These are phyloP conservation scores for Cecidostiba fungosa DNA, from an alignment of 2,888 invertebrate genomes.

Conservation along the genomic window DNA sequence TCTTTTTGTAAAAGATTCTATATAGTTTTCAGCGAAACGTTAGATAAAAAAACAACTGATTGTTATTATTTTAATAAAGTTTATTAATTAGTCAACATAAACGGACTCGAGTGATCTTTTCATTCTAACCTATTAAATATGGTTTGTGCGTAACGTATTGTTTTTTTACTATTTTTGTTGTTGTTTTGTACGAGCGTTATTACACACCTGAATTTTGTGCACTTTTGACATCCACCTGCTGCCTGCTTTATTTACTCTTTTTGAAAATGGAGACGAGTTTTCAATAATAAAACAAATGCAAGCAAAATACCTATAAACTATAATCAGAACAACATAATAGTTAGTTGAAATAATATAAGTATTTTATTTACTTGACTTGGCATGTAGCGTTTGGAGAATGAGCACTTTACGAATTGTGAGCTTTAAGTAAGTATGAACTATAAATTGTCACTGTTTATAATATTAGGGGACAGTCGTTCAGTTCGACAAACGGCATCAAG, in stretches of 20 bases:
- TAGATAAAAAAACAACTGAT: slow-evolving; percentile 43
- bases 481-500: too few species aligned
- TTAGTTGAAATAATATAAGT: slow-evolving; percentile 55
- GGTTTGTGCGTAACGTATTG: slow-evolving; percentile 42
- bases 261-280: slow-evolving; percentile 35
- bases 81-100: slow-evolving; percentile 66
- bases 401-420: slow-evolving; percentile 51
- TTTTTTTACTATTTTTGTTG: slow-evolving; percentile 44
- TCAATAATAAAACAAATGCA: slow-evolving; percentile 24
- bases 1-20: slow-evolving; percentile 57
- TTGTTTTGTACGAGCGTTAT: slow-evolving; percentile 56
- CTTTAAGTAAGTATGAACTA: slow-evolving; percentile 60
- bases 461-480: too few species aligned
- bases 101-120: slow-evolving; percentile 51
- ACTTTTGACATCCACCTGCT: slow-evolving; percentile 52
- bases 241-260: slow-evolving; percentile 59
- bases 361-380: slow-evolving; percentile 40
- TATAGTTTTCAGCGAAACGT: slow-evolving; percentile 56
- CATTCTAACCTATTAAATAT: slow-evolving; percentile 50
- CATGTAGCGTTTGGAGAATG: slow-evolving; percentile 54
- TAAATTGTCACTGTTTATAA: background rate
- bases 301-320: slow-evolving; percentile 31
- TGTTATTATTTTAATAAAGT: slow-evolving; percentile 75
- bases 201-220: slow-evolving; percentile 55
- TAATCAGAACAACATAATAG: background rate